Evolutionary conservation across 1,140 invertebrate species (phyloP).

Genomic region (Heliconius eleuchia): DNA sequence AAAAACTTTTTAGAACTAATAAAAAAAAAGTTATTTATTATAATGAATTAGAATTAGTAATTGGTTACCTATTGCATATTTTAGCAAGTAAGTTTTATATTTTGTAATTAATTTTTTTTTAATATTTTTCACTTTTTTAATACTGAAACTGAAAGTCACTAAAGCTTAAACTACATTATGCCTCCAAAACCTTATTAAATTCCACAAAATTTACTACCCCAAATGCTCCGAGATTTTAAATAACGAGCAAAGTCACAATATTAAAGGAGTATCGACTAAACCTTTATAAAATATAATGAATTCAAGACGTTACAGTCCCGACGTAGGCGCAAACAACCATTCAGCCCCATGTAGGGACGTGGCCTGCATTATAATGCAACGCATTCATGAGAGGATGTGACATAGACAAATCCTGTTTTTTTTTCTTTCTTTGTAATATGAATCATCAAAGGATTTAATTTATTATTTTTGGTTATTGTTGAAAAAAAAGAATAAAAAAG

Average conservation of each 20-base stretch:
- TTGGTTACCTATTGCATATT: no score
- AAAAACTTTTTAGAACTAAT: no score
- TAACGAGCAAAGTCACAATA: not conserved
- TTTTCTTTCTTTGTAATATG: conserved; percentile 16
- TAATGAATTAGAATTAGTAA: no score
- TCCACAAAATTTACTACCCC: no score
- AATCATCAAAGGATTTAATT: conserved; percentile 17
- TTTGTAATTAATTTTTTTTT: no score
- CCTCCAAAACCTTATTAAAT: no score
- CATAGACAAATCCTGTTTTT: conserved; percentile 43
- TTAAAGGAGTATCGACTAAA: not conserved
- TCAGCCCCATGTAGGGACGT: conserved; percentile 24
- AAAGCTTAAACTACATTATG: no score
- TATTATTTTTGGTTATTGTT: not conserved
- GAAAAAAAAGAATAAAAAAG: not conserved
- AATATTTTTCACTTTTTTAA: no score
- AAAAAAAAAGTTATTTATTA: no score
- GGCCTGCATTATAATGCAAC: conserved; percentile 47
- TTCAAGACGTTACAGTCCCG: conserved; percentile 40
- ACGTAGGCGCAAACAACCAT: conserved; percentile 29
- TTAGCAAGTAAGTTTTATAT: no score
- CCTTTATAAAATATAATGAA: conserved; percentile 35
- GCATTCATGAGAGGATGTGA: conserved; percentile 44
- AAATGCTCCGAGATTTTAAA: not conserved
- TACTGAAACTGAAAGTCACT: no score